Evolutionary conservation across 2,113 vertebrate species (phyloP), one percentile per base, ranked within the genome.

Genomic region (Hoplias malabaricus): DNA sequence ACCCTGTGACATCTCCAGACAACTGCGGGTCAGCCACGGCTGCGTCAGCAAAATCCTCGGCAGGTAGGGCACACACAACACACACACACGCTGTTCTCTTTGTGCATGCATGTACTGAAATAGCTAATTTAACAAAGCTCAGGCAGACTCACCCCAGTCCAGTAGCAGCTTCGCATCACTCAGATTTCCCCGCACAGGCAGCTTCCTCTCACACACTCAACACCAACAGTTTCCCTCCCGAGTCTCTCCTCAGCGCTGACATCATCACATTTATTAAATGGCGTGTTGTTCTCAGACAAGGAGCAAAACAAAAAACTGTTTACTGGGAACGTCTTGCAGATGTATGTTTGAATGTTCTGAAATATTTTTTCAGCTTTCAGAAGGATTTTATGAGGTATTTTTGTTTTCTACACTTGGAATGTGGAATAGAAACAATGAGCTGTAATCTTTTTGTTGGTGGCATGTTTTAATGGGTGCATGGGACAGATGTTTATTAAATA

Each of bases 41-140:
- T 99, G 98, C 88, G 96, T 98, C 94, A 98, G 96, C 96, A 99
- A 99, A 93, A 99, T 99, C 88, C 92, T 99, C 89, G 96, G 98
- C 96, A 99, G 98, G 98, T 99, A 95, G 95, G 94, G 48, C 25
- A 56, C 79, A 67, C 68, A 80, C 75, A 83, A 70, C 82, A 86
- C 84, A 88, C 83, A 88, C 90, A 87, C 88, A 84, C 87, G 88
- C 13, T 50, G 23, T 46, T 6, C 14, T 76, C 80, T 75, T 25
- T 80, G 84, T 83, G 75, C 85, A 78, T 69, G 68, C 25, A 21
- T 59, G 29, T 46, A 33, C 29, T 12, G 21, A 29, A 69, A 10
- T 42, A 29, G 21, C 59, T 65, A 59, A 36, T 65, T 5, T 61
- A 4, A 33, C 36, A 40, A 40, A 40, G 50, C 19, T 66, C 46